phyloP scores from a whole-genome alignment of 2,113 vertebrate genomes.

The Progne subis region DNA sequence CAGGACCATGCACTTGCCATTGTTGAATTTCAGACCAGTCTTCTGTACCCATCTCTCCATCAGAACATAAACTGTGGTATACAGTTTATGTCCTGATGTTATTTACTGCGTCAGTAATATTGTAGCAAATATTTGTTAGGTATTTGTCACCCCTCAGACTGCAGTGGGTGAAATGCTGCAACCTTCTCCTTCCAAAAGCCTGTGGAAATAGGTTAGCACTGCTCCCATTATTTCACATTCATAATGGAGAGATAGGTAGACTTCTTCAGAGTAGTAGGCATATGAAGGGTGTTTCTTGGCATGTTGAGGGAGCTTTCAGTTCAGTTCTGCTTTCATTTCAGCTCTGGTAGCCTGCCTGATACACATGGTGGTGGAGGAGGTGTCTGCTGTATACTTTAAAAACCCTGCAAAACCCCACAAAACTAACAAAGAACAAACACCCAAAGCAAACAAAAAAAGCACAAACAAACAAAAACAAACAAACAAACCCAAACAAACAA shows the following conservation, averaged over 20 bases:
- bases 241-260: neutral
- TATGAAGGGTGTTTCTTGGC: neutral
- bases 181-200: neutral
- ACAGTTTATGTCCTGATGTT: neutral
- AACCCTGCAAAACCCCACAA: neutral
- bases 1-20: neutral
- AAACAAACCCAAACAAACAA: too few relatives aligned
- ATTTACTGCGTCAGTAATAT: neutral
- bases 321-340: neutral
- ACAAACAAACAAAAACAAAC: neutral
- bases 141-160: neutral
- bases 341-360: neutral
- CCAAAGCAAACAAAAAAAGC: neutral
- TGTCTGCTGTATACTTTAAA: neutral
- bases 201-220: neutral
- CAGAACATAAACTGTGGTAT: too few relatives aligned
- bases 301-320: neutral
- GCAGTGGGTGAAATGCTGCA: neutral
- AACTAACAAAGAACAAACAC: neutral
- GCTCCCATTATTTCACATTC: accelerated
- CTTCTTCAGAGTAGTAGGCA: neutral
- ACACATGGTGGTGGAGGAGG: neutral
- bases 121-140: neutral
- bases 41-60: neutral
- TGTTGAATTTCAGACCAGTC: neutral